phyloP scores from a whole-genome alignment of 2,113 vertebrate species.

The Leiothrix lutea region DNA sequence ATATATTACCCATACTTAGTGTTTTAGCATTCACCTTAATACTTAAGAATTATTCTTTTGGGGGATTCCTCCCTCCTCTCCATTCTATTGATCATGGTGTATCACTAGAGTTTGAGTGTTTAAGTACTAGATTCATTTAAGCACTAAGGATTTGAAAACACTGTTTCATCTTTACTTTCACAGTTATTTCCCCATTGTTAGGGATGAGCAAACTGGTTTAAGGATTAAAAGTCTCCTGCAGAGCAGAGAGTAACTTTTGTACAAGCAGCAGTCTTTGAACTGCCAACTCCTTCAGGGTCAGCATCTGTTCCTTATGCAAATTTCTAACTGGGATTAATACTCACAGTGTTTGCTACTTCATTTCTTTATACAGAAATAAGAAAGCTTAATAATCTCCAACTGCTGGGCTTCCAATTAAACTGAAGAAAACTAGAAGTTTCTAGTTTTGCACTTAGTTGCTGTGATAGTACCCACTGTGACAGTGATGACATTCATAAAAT shows the following conservation, averaged over 20 bases:
- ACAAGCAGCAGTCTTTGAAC: not conserved
- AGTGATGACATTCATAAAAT: not conserved
- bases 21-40: not conserved
- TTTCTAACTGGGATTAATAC: not conserved
- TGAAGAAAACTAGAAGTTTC: not conserved
- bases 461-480: not conserved
- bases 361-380: not conserved
- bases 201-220: not conserved
- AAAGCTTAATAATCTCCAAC: not conserved
- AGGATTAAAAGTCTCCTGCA: not conserved
- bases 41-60: not conserved
- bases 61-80: not conserved
- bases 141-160: not conserved
- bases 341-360: not conserved
- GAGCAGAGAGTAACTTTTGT: not conserved
- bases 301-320: not conserved
- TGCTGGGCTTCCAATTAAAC: not conserved
- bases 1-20: not conserved
- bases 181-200: not conserved
- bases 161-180: not conserved
- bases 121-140: not conserved
- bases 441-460: not conserved
- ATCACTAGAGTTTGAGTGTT: not conserved
- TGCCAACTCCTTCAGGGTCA: not conserved
- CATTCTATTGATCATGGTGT: not conserved